phyloP scores from a whole-genome alignment of 2,113 vertebrate species.

The Burhinus bistriatus region DNA sequence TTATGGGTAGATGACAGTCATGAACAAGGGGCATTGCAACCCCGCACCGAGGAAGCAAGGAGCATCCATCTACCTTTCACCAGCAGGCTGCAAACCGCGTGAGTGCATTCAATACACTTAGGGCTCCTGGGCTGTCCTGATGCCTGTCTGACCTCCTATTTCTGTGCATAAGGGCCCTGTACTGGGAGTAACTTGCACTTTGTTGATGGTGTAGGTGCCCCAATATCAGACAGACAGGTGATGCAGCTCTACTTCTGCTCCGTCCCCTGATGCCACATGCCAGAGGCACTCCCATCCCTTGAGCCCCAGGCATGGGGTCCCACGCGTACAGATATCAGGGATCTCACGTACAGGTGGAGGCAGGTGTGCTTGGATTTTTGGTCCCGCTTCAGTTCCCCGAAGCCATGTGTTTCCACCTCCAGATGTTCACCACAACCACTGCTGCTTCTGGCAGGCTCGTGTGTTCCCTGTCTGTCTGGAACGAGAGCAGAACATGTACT shows the following conservation, averaged over 20 bases:
- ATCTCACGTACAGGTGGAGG: background rate
- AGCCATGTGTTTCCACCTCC: background rate
- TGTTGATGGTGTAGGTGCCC: background rate
- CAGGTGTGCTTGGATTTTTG: background rate
- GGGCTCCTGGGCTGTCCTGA: background rate
- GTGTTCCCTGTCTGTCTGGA: background rate
- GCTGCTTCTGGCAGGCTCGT: background rate
- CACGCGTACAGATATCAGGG: background rate
- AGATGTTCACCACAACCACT: background rate
- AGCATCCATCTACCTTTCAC: background rate
- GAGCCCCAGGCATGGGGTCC: background rate
- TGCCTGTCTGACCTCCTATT: background rate
- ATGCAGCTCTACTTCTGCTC: background rate
- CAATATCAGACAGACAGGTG: background rate
- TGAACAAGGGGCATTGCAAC: background rate
- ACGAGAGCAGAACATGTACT: background rate
- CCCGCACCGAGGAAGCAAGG: background rate
- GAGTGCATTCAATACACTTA: background rate
- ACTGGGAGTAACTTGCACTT: background rate
- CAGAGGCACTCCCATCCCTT: background rate
- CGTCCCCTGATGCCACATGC: fast-evolving
- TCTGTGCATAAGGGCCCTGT: background rate
- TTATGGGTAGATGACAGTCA: background rate
- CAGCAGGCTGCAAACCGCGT: background rate
- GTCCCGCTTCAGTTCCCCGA: background rate